Evolutionary conservation across 1,140 invertebrate species (phyloP), one percentile per base, ranked within the genome.

Genomic region (Drosophila elegans): DNA sequence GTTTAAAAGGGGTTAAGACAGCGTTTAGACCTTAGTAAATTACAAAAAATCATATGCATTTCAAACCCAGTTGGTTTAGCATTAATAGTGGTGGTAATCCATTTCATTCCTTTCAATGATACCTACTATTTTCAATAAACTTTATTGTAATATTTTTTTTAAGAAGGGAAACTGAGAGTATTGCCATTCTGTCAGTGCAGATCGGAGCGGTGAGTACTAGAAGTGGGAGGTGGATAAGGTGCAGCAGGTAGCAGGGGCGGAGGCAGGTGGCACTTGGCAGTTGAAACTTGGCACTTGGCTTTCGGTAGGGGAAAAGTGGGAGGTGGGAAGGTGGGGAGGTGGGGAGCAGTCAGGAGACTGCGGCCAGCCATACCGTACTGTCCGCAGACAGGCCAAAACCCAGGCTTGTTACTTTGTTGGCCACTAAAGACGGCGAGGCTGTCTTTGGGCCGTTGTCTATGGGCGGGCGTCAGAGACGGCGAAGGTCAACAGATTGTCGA

Each of bases 401-500:
- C 42, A 48, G 45, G 69, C 69, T 73, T 73, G 69, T 73, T 73
- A 73, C 69, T 73, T 73, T 73, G 68, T 71, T 72, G 68, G 68
- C 66, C 68, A 46, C 67, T 69, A 68, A 51, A 71, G 67, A 69
- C 67, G 42, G 42, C 51, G 44, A 27, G 52, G 29, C 68, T 27
- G 38, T 62, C 68, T 74, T 21, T 64, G 61, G 57, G 13, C 49
- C 53, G 51, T 76, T 60, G 79, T 75, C 83, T 82, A 88, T 84
- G 84, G 74, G 84, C 83, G 80, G 80, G 84, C 82, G 82, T 85
- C 72, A 61, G 82, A 80, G 83, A 81, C 80, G 85, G 81, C 84
- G 84, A 88, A 88, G 84, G 84, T 88, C 84, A 88, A 88, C 80
- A 89, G 84, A 89, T 89, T 88, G 84, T 89, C 80, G 84, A 74